Base-by-base conservation (phyloP, 2,113 vertebrate genomes). In the Thunnus thynnus region DNA sequence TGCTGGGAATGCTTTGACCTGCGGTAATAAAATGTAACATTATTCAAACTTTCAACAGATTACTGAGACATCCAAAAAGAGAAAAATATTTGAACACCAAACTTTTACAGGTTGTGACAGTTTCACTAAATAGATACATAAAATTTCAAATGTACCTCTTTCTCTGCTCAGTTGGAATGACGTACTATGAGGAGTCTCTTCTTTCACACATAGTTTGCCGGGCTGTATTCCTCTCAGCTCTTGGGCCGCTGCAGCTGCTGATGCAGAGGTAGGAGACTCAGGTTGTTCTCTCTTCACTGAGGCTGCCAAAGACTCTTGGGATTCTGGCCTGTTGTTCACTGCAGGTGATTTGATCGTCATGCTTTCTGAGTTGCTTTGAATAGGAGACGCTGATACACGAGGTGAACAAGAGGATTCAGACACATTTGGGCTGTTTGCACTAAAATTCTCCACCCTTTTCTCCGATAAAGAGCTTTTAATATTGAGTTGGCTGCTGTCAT, bases 91-190 rank as follows among this genome's bases (percentile, higher is more conserved):
- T 18, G 12, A 13, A 18, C 55, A 56, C n/a, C 47, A 60, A 18
- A 56, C 46, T 10, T 41, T 41, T 9, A 41, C 36, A 41, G 6
- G 36, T 8, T 8, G 1, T 41, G 36, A 60, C 2, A 7, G 13
- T 63, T 27, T 94, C 95, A 94, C 89, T 9, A 27, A 48, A 61
- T 10, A 10, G 16, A 55, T 47, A 62, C 13, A 93, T 86, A 94
- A 88, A 92, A 89, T 93, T 71, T 90, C 78, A 91, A 90, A 48
- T 3, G 18, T 96, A 99, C 98, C 97, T 94, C 96, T 96, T 86
- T 99, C 97, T 94, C 95, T 94, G 96, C 91, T 97, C 94, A 97
- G 83, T 11, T 89, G 96, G 95, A 97, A 97, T 83, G 96, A 95
- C 93, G 96, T 94, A 86, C 95, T 94, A 92, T 96, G 97, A 85